These are phyloP conservation scores for Yasuhikotakia modesta DNA, from an alignment of 2,797 vertebrate genomes.

Conservation along the genomic window DNA sequence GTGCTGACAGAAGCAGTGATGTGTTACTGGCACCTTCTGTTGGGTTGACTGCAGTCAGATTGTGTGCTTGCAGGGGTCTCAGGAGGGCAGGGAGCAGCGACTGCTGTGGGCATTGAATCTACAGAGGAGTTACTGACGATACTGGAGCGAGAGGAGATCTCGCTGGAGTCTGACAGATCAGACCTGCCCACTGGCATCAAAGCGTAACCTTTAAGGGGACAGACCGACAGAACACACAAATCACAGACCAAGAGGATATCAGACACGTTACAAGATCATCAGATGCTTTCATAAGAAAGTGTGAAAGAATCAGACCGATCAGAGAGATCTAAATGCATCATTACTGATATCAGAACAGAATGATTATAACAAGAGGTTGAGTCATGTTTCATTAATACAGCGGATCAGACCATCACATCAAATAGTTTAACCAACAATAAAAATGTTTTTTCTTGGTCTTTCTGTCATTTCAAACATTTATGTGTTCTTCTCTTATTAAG, in stretches of 20 bases:
- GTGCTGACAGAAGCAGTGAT: neutral
- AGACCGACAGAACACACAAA: neutral
- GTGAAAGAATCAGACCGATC: neutral
- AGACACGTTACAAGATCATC: neutral
- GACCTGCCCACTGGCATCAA: constrained; percentile 82
- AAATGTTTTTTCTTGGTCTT: neutral
- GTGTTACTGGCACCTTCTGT: constrained; percentile 44
- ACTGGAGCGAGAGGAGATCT: constrained; percentile 94
- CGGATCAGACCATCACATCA: neutral
- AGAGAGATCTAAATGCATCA: no score
- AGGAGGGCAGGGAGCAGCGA: constrained; percentile 65
- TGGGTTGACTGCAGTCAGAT: constrained; percentile 67
- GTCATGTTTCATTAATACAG: neutral
- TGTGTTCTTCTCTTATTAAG: no score
- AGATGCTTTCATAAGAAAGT: neutral
- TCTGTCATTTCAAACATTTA: neutral
- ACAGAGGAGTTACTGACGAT: constrained; percentile 89
- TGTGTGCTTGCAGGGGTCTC: constrained; percentile 69
- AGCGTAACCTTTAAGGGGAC: constrained; percentile 75
- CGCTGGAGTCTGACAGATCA: constrained; percentile 92
- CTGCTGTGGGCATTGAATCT: constrained; percentile 83
- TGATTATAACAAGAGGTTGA: neutral
- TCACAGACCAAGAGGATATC: neutral
- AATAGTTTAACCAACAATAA: neutral
- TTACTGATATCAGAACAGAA: neutral